A percentile compares a stretch with the other conserved stretches of the same genome.
phyloP scores from a whole-genome alignment of 2,797 vertebrate species.

The Agapornis canus region DNA sequence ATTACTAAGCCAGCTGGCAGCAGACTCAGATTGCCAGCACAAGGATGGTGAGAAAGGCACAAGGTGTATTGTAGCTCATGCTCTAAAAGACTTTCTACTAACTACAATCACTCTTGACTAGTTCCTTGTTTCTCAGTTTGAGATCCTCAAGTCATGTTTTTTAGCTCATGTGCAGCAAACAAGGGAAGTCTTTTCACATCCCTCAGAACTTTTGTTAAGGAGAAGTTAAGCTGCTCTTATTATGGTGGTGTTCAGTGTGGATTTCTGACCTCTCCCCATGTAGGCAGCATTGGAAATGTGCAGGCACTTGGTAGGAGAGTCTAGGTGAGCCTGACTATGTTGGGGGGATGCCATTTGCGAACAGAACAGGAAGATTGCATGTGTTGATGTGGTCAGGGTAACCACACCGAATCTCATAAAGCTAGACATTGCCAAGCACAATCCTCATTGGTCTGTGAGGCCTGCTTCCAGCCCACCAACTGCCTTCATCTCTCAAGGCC shows the following conservation, averaged over 20 bases:
- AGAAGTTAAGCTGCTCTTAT: background rate
- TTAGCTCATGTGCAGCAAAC: background rate
- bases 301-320: background rate
- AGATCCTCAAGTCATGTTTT: background rate
- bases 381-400: fast-evolving
- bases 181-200: background rate
- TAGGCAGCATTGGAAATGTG: background rate
- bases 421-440: background rate
- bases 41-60: background rate
- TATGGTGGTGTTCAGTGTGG: background rate
- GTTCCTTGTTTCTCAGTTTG: background rate
- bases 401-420: background rate
- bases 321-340: background rate
- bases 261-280: background rate
- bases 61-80: background rate
- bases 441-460: background rate
- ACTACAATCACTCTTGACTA: background rate
- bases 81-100: background rate
- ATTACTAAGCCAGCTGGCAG: background rate
- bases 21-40: background rate
- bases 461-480: background rate
- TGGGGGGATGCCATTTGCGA: background rate
- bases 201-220: background rate
- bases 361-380: background rate
- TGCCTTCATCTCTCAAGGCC: background rate